These are phyloP conservation scores for Noctua fimbriata DNA, from an alignment of 2,888 invertebrate genomes.

Conservation along the genomic window DNA sequence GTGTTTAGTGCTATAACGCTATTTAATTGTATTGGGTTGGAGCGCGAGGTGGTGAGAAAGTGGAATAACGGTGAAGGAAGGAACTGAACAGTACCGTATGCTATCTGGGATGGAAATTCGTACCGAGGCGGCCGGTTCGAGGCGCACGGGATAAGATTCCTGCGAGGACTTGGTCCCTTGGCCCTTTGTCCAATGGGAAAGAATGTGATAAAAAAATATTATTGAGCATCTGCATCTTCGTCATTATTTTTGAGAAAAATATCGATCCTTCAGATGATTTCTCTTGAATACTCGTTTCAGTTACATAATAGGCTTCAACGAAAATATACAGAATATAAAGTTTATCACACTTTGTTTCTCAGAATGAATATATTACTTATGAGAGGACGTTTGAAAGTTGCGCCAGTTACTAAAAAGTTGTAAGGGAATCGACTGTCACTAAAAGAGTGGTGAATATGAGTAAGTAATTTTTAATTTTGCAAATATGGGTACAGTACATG, in stretches of 20 bases:
- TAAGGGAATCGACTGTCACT: too few species aligned
- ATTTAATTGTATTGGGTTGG: not conserved
- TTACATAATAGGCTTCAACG: not conserved
- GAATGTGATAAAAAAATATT: not conserved
- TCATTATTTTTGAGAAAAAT: not conserved
- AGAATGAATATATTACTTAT: too few species aligned
- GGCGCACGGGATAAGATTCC: not conserved
- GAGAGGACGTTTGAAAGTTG: too few species aligned
- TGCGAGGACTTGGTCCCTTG: not conserved
- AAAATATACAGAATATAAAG: not conserved
- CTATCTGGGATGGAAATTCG: not conserved
- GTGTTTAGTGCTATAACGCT: conserved; percentile 8
- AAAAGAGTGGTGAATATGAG: too few species aligned
- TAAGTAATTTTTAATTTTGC: too few species aligned
- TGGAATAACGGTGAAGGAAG: not conserved
- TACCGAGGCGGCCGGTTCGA: not conserved
- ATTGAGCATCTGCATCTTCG: not conserved
- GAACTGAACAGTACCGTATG: not conserved
- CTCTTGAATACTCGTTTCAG: not conserved
- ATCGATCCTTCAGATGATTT: too few species aligned
- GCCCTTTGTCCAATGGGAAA: not conserved
- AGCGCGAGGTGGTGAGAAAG: not conserved
- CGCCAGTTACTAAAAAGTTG: too few species aligned
- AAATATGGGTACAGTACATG: too few species aligned
- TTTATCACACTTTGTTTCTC: too few species aligned